Percentiles rank a stretch among this genome's conserved stretches.
Evolutionary conservation across 2,888 invertebrate genomes (phyloP).

Genomic region (Cremastobaeus sp.): DNA sequence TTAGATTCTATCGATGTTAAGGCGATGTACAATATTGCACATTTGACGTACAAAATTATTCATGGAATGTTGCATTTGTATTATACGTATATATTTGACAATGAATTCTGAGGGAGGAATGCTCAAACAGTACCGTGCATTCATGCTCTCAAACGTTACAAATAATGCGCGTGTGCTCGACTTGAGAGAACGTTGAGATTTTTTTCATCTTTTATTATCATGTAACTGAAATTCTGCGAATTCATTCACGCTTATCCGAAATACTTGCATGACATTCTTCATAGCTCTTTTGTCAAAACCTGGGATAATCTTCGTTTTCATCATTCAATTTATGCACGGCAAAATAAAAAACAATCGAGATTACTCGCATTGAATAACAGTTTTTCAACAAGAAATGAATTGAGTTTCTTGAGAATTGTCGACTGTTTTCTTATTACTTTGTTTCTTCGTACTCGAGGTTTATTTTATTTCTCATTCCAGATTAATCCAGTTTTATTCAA

Average conservation of each 20-base stretch:
- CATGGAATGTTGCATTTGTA: conserved; percentile 52
- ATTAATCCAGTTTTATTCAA: too few species aligned
- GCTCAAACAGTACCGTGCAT: conserved; percentile 28
- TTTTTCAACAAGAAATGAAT: too few species aligned
- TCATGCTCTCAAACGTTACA: conserved; percentile 29
- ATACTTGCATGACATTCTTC: conserved; percentile 11
- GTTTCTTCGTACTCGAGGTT: too few species aligned
- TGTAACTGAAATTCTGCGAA: not conserved
- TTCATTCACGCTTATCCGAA: conserved; percentile 6
- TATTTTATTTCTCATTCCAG: too few species aligned
- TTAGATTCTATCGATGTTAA: conserved; percentile 50
- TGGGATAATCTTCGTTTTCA: too few species aligned
- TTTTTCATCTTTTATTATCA: conserved; percentile 26
- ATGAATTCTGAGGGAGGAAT: conserved; percentile 19
- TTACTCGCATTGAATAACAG: too few species aligned
- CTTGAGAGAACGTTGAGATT: conserved; percentile 13
- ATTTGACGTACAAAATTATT: conserved; percentile 57
- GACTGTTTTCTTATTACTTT: too few species aligned
- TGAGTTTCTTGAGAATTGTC: too few species aligned
- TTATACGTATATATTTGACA: conserved; percentile 43
- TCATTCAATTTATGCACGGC: too few species aligned
- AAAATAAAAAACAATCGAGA: too few species aligned
- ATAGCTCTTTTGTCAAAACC: not conserved
- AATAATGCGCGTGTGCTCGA: conserved; percentile 31
- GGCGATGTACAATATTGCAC: conserved; percentile 55